Conservation (phyloP, 2,797 vertebrate species). For the Tapirus indicus region DNA sequence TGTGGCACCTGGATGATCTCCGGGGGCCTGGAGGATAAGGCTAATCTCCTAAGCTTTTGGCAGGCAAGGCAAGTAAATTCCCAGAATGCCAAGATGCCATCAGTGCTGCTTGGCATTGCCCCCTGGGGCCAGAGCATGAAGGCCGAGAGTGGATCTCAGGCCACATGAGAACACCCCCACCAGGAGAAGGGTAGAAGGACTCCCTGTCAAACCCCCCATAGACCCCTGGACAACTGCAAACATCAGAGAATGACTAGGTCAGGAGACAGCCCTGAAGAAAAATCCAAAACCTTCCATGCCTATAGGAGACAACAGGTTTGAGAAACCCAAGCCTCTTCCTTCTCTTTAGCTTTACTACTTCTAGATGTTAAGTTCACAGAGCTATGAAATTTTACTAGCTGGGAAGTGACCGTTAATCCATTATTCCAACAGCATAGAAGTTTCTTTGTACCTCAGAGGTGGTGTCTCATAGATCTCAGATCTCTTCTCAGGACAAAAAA, state of each 20-base stretch:
- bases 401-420: not conserved
- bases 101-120: not conserved
- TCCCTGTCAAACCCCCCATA: not conserved
- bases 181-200: not conserved
- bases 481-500: not conserved
- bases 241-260: not conserved
- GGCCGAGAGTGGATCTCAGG: not conserved
- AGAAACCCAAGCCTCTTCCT: not conserved
- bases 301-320: not conserved
- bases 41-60: not conserved
- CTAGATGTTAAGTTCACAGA: not conserved
- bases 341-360: not conserved
- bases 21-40: not conserved
- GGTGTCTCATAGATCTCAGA: constrained; percentile 1
- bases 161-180: not conserved
- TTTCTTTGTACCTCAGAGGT: not conserved
- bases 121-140: not conserved
- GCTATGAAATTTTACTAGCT: not conserved
- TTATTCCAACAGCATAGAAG: not conserved
- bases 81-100: constrained; percentile 14
- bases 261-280: not conserved
- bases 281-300: not conserved
- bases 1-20: not conserved
- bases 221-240: not conserved
- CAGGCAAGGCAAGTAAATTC: not conserved